A percentile compares a stretch with the other conserved stretches of the same genome.
Conservation (phyloP, 2,113 vertebrate species). For the Orientallactaga bullata region DNA sequence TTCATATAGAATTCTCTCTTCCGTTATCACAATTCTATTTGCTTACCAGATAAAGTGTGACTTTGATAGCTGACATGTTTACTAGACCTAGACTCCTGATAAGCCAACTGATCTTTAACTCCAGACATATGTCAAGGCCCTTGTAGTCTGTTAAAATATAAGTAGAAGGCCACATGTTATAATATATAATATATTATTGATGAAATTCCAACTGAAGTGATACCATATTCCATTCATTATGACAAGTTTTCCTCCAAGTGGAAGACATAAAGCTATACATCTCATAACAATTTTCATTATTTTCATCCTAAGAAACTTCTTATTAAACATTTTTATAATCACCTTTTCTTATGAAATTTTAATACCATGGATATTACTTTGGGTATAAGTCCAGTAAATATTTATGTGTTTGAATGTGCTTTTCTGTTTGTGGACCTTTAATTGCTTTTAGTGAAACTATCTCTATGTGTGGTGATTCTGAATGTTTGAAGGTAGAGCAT, state of each 20-base stretch:
- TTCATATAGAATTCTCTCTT: neutral
- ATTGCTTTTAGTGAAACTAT: neutral
- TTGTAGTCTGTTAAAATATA: neutral
- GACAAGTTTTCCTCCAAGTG: neutral
- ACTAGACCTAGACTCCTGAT: neutral
- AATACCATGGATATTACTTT: neutral
- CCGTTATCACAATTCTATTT: neutral
- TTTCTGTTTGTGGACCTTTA: neutral
- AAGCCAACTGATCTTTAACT: neutral
- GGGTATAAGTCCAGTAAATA: too few relatives aligned
- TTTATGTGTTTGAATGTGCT: neutral
- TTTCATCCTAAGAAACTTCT: neutral
- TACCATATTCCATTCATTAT: slow-evolving; percentile 4
- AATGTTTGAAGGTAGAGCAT: neutral
- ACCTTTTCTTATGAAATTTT: neutral
- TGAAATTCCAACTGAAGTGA: neutral
- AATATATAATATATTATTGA: too few relatives aligned
- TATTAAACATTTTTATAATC: neutral
- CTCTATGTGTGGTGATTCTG: neutral
- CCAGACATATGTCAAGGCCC: neutral
- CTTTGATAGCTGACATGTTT: slow-evolving; percentile 17
- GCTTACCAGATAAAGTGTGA: neutral
- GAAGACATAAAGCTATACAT: neutral
- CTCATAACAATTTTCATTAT: neutral
- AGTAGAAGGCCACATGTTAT: neutral